Evolutionary conservation across 2,113 vertebrate species (phyloP), one percentile per base, ranked within the genome.

Genomic region (Podilymbus podiceps): DNA sequence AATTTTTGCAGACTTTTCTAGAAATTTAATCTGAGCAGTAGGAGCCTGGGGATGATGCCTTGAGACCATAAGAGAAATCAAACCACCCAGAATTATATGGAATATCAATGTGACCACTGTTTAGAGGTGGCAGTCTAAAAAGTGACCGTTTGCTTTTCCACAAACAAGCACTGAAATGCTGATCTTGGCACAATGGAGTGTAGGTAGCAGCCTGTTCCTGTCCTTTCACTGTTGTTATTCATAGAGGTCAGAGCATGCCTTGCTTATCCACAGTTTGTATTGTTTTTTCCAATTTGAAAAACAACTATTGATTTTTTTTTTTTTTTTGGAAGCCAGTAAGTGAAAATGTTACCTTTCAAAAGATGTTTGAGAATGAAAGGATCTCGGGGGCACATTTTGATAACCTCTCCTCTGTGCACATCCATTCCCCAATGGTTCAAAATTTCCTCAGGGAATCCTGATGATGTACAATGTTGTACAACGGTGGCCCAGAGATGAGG

Each of bases 381-480:
- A n/a, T 69, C 50, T 63, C 1, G 1, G 47, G 79, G 40, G 7
- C 55, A 8, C 0, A 0, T 67, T 91, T 86, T 72, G 55, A 62
- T 96, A 95, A 81, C 71, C 78, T 91, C 93, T 78, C 40, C 33
- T 79, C 46, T 73, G 50, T 42, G 17, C 53, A 31, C 82, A 31
- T 71, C 53, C 52, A 15, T 78, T 75, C 69, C 59, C 63, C 21
- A 33, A 33, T 68, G 81, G 67, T 68, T 83, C 78, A 66, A 21
- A 44, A 31, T 83, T 90, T 64, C 88, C 88, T 44, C 44, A 42
- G 76, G 71, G 88, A 58, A 17, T 60, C 15, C 47, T 23, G 1
- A 23, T 8, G 8, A 14, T 35, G n/a, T 59, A 15, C 8, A 1
- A 4, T 12, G 33, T 50, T 1, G 44, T 58, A 67, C 0, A 0